Evolutionary conservation across 2,888 invertebrate species (phyloP).

Genomic region (Coecobrya sp.): DNA sequence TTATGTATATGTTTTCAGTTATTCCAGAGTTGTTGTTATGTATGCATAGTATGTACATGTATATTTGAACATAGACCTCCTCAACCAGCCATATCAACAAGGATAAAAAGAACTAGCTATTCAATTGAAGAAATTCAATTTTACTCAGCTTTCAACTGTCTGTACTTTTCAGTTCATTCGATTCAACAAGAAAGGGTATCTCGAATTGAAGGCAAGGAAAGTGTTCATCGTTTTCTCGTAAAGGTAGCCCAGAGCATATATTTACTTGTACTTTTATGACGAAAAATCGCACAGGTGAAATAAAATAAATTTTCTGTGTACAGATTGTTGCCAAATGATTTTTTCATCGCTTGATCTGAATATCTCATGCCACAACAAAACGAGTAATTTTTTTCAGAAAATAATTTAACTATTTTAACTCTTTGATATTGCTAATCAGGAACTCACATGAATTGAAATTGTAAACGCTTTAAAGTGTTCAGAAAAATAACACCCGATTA

Average conservation of each 20-base stretch:
- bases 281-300: not conserved
- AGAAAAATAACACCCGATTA: too few species aligned
- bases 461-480: too few species aligned
- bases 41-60: not conserved
- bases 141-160: constrained; percentile 52
- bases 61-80: not conserved
- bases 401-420: too few species aligned
- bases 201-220: not conserved
- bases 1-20: not conserved
- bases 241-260: not conserved
- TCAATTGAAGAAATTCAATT: constrained; percentile 72
- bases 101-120: constrained; percentile 48
- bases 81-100: constrained; percentile 41
- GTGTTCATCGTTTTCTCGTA: not conserved
- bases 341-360: too few species aligned
- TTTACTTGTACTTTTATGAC: too few species aligned
- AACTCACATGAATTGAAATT: too few species aligned
- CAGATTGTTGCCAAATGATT: too few species aligned
- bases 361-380: too few species aligned
- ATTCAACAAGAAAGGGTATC: not conserved
- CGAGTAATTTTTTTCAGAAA: too few species aligned
- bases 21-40: not conserved
- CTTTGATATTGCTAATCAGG: too few species aligned
- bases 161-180: constrained; percentile 17
- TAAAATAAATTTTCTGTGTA: not conserved